phyloP scores from a whole-genome alignment of 2,888 invertebrate species.

The Andrena dorsata region DNA sequence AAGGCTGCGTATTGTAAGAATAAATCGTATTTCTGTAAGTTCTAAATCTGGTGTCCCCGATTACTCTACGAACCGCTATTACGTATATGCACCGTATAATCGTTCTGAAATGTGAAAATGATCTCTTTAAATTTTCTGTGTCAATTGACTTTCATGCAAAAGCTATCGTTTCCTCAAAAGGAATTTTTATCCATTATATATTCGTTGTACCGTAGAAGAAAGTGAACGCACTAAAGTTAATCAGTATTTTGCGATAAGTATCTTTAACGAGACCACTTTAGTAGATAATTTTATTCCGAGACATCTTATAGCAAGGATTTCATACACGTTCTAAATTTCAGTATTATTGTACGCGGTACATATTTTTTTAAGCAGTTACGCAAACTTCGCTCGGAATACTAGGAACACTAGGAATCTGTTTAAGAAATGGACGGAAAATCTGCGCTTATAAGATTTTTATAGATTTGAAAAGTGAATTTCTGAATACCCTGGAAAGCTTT shows the following conservation, averaged over 20 bases:
- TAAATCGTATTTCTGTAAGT: conserved; percentile 81
- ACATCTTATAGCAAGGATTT: conserved; percentile 13
- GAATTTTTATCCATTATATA: conserved; percentile 26
- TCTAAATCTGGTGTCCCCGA: conserved; percentile 72
- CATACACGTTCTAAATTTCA: conserved; percentile 10
- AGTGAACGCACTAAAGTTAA: conserved; percentile 20
- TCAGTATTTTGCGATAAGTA: conserved; percentile 25
- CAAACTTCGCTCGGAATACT: conserved; percentile 12
- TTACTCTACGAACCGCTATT: conserved; percentile 56
- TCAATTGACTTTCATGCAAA: conserved; percentile 27
- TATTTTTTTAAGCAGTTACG: conserved; percentile 1
- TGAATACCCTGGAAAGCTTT: conserved; percentile 66
- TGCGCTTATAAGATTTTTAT: conserved; percentile 27
- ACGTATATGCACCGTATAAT: conserved; percentile 57
- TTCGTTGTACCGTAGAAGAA: conserved; percentile 15
- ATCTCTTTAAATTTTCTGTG: conserved; percentile 39
- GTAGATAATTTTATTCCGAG: conserved; percentile 22
- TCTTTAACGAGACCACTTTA: conserved; percentile 22
- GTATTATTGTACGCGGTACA: conserved; percentile 4
- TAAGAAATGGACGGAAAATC: conserved; percentile 26
- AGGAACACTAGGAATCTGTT: neutral
- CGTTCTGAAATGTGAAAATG: conserved; percentile 76
- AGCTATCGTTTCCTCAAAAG: conserved; percentile 19
- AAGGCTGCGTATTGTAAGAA: conserved; percentile 76
- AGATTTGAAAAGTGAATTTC: conserved; percentile 57